Evolutionary conservation across 2,113 vertebrate species (phyloP), one percentile per base, ranked within the genome.

Genomic region (Eptatretus burgeri): DNA sequence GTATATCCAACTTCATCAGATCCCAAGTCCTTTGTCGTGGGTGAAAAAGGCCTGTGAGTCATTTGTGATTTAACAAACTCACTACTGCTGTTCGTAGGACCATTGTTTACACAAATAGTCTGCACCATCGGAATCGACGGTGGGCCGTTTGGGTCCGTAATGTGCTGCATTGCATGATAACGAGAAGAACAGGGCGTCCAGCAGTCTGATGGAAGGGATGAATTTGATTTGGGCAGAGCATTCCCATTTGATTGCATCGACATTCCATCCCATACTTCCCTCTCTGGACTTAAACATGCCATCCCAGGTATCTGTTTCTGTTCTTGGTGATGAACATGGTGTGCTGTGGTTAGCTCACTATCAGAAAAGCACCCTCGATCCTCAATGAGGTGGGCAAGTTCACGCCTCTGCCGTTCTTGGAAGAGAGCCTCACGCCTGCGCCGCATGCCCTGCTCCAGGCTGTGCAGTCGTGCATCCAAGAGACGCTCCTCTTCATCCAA

Each of bases 371-470:
- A 20, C n/a, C 56, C 91, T 5, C 88, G 89, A 69, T 94, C 91
- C 20, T 89, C 89, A 70, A 94, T 89, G 63, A 98, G 80, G 74
- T 95, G 95, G 51, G 85, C 89, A 66, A 89, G 75, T 66, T 98
- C 89, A 67, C 89, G 78, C 71, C 95, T 96, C 73, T 98, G 89
- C 69, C 91, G 78, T 69, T 98, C 91, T 70, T 95, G 91, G 62
- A 98, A 71, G 50, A 98, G 73, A n/a, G 79, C 91, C 67, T 98
- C 91, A 73, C 95, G 95, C 64, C 91, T 81, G 51, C 89, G 77
- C 69, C 93, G 95, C 72, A 98, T 98, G 68, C 91, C 91, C 91
- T 95, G 89, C 75, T 98, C 91, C 66, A 98, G 73, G 72, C 95
- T 94, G 66, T 89, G 79, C 65, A 98, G 70, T 64, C 94, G 95